phyloP scores from a whole-genome alignment of 2,888 invertebrate species.

The Acanthosoma haemorrhoidale region DNA sequence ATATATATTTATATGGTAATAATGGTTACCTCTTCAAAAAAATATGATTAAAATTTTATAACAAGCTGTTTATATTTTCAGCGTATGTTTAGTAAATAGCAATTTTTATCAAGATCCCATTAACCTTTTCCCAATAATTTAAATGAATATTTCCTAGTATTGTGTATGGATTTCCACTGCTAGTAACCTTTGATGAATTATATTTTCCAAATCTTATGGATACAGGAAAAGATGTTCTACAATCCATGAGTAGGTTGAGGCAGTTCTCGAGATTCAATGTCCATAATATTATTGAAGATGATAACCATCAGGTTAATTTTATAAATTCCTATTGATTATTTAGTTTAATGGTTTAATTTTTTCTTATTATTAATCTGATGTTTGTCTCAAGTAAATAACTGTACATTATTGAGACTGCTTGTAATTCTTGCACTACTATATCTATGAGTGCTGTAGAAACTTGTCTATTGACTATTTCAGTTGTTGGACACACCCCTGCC shows the following conservation, averaged over 20 bases:
- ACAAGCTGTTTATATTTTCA: constrained; percentile 14
- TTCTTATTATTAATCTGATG: background rate
- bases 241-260: background rate
- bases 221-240: constrained; percentile 15
- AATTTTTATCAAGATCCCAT: constrained; percentile 5
- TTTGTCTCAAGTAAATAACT: background rate
- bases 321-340: background rate
- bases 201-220: constrained; percentile 20
- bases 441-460: background rate
- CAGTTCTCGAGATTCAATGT: background rate
- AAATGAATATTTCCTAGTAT: background rate
- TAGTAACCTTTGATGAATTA: background rate
- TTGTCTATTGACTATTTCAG: background rate
- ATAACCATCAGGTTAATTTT: constrained; percentile 5
- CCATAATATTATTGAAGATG: background rate
- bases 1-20: too few relatives aligned
- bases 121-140: background rate
- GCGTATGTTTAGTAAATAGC: constrained; percentile 19
- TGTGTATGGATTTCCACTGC: background rate
- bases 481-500: constrained; percentile 22
- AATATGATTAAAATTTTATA: constrained; percentile 14
- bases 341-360: background rate
- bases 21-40: background rate
- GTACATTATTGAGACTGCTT: background rate
- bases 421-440: background rate